Conservation (phyloP, 35 echinoderm and acorn worm genomes). For the Lytechinus pictus region DNA sequence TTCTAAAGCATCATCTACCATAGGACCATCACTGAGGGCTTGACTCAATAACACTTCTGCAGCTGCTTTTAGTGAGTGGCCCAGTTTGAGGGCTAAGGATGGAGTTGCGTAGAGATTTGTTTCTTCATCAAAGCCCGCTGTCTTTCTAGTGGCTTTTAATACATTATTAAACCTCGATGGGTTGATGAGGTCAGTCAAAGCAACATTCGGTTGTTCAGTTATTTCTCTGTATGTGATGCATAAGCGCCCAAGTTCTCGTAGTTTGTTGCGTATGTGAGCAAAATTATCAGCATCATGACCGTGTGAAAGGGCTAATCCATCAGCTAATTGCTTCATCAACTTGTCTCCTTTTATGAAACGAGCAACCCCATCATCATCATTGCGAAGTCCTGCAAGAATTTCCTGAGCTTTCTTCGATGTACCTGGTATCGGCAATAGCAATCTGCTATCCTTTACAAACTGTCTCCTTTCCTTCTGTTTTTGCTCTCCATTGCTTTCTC, state of each 20-base stretch:
- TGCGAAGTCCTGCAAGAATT: neutral
- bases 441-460: conserved; percentile 33
- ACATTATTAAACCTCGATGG: conserved; percentile 64
- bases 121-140: conserved; percentile 62
- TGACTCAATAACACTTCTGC: conserved; percentile 46
- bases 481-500: conserved; percentile 38
- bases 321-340: conserved; percentile 47
- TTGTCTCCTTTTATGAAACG: conserved; percentile 18
- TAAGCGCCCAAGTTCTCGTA: conserved; percentile 12
- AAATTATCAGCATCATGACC: conserved; percentile 50
- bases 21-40: neutral
- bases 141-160: conserved; percentile 58
- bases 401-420: conserved; percentile 14
- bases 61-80: conserved; percentile 54
- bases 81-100: conserved; percentile 63
- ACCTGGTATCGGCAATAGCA: conserved; percentile 33
- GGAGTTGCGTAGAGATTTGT: conserved; percentile 60
- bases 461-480: conserved; percentile 49
- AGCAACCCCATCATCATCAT: conserved; percentile 44
- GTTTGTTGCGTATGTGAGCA: conserved; percentile 33
- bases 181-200: conserved; percentile 53
- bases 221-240: conserved; percentile 30
- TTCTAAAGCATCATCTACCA: conserved; percentile 31
- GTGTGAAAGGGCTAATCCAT: conserved; percentile 26
- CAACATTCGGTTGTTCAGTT: conserved; percentile 41